phyloP scores from a whole-genome alignment of 2,113 vertebrate genomes.

The Pelodiscus sinensis region DNA sequence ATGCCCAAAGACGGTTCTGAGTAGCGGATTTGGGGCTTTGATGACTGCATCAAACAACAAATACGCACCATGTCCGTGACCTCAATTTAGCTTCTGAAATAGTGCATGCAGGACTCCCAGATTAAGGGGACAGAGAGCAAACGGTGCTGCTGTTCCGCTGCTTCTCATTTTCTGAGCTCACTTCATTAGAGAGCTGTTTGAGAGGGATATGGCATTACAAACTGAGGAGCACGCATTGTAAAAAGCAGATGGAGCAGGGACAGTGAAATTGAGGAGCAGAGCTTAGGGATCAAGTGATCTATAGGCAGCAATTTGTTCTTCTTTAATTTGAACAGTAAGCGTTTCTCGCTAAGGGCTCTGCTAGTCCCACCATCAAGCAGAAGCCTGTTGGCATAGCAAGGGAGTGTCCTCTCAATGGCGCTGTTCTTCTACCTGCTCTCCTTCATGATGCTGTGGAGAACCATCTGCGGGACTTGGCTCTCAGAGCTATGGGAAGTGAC shows the following conservation, averaged over 20 bases:
- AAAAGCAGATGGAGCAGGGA: conserved; percentile 59
- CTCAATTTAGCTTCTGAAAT: conserved; percentile 71
- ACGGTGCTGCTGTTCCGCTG: conserved; percentile 57
- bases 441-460: not conserved
- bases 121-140: conserved; percentile 53
- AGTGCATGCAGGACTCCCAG: conserved; percentile 57
- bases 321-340: conserved; percentile 64
- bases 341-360: conserved; percentile 40
- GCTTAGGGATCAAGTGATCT: conserved; percentile 65
- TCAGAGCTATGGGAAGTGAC: not conserved
- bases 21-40: conserved; percentile 54
- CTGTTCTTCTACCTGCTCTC: not conserved
- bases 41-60: conserved; percentile 69
- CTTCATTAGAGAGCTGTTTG: conserved; percentile 67
- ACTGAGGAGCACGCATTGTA: conserved; percentile 37
- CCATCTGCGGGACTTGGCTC: not conserved
- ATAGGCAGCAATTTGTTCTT: conserved; percentile 46
- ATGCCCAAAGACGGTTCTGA: conserved; percentile 41
- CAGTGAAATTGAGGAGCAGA: conserved; percentile 59
- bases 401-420: conserved; percentile 11
- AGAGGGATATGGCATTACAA: conserved; percentile 44
- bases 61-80: conserved; percentile 60
- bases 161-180: conserved; percentile 66
- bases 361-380: conserved; percentile 38
- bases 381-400: conserved; percentile 30